phyloP scores from a whole-genome alignment of 2,797 vertebrate species.

The Scolopax bukidnonensis region DNA sequence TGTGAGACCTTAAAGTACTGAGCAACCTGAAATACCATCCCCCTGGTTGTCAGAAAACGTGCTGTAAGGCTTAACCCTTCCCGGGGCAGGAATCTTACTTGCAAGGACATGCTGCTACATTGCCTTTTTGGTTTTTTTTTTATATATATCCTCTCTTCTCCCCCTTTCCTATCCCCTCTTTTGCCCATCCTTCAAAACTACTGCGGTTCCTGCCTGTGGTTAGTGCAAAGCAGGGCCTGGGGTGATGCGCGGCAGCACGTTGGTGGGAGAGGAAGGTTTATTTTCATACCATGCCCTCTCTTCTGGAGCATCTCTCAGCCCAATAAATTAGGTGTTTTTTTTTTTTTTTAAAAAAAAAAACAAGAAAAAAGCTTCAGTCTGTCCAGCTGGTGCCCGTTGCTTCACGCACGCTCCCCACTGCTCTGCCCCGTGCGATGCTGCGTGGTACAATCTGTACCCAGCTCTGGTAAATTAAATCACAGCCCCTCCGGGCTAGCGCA shows the following conservation, averaged over 20 bases:
- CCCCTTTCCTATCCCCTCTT: neutral
- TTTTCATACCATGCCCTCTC: fast-evolving
- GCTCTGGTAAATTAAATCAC: neutral
- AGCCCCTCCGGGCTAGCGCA: neutral
- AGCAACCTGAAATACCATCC: conserved; percentile 62
- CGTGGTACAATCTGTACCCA: neutral
- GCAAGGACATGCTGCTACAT: neutral
- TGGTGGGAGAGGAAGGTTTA: neutral
- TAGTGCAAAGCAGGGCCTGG: neutral
- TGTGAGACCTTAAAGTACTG: conserved; percentile 5
- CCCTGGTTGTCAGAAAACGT: conserved; percentile 25
- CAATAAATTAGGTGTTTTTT: neutral
- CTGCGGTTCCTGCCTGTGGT: neutral
- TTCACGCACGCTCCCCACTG: neutral
- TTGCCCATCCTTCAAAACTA: neutral
- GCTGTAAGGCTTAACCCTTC: conserved; percentile 53
- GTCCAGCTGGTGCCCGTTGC: neutral
- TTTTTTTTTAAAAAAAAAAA: no score
- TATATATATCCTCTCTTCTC: neutral
- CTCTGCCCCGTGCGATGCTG: neutral
- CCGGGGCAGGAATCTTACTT: neutral
- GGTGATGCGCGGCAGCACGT: neutral
- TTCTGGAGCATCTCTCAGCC: neutral
- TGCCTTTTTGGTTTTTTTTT: neutral
- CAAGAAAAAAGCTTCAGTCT: neutral